Evolutionary conservation across 2,113 vertebrate species (phyloP).

Genomic region (Tachysurus vachellii): DNA sequence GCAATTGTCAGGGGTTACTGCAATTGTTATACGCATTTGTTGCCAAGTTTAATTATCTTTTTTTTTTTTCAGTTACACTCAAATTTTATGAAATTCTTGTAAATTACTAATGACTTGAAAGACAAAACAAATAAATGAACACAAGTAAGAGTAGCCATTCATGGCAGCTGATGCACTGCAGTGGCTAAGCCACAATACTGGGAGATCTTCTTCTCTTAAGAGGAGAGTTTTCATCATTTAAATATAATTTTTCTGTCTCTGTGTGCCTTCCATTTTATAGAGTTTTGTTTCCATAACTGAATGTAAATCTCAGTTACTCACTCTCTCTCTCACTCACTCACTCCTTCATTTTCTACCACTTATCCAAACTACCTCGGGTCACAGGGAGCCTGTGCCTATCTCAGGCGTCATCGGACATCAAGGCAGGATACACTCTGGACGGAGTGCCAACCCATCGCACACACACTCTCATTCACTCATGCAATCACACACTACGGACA

Average conservation of each 20-base stretch:
- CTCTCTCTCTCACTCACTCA: too few species aligned
- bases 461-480: too few species aligned
- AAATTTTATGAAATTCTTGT: not conserved
- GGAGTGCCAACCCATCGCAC: too few species aligned
- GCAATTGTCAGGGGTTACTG: not conserved
- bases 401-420: too few species aligned
- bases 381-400: too few species aligned
- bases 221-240: not conserved
- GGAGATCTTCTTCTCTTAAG: not conserved
- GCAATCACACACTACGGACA: too few species aligned
- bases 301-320: too few species aligned
- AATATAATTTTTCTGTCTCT: not conserved
- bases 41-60: not conserved
- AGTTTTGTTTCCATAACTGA: not conserved
- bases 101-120: not conserved
- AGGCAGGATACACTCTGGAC: too few species aligned
- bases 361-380: too few species aligned
- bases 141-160: not conserved
- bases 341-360: too few species aligned
- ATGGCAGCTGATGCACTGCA: not conserved
- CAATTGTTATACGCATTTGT: not conserved
- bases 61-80: not conserved
- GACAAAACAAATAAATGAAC: not conserved
- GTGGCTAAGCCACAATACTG: not conserved
- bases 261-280: not conserved